Conservation (phyloP, 2,888 invertebrate species). For the Empis livida region DNA sequence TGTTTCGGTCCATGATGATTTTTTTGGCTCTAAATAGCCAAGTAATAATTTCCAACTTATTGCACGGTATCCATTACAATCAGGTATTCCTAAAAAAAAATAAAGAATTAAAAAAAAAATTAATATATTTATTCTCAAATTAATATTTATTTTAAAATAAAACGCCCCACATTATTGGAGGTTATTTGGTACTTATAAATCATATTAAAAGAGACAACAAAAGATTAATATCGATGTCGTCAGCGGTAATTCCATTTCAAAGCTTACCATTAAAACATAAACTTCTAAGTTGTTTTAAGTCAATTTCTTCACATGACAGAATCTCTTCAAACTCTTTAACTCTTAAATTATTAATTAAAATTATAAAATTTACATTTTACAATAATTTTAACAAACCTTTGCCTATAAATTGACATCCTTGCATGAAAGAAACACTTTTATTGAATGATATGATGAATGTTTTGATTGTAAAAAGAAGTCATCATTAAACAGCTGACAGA, state of each 20-base stretch:
- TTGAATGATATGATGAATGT: too few species aligned
- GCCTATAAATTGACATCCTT: neutral
- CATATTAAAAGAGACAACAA: neutral
- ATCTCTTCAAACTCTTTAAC: conserved; percentile 69
- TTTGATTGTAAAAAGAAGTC: too few species aligned
- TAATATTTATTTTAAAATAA: conserved; percentile 1
- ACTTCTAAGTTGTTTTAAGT: conserved; percentile 50
- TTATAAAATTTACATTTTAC: neutral
- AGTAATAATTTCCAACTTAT: conserved; percentile 81
- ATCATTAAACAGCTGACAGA: too few species aligned
- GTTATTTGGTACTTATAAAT: too few species aligned
- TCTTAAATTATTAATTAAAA: conserved; percentile 38
- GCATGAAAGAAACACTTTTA: neutral
- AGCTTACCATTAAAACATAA: conserved; percentile 69
- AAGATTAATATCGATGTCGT: neutral
- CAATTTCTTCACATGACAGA: conserved; percentile 55
- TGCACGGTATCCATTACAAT: conserved; percentile 69
- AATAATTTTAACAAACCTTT: neutral
- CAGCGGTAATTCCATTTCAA: neutral
- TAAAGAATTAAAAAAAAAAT: neutral
- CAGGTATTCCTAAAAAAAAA: conserved; percentile 67
- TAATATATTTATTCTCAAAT: neutral
- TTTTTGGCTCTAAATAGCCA: conserved; percentile 67
- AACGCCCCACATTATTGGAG: conserved; percentile 2
- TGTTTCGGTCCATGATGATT: conserved; percentile 51